Evolutionary conservation across 2,888 invertebrate species (phyloP).

Genomic region (Lochmaea crataegi): DNA sequence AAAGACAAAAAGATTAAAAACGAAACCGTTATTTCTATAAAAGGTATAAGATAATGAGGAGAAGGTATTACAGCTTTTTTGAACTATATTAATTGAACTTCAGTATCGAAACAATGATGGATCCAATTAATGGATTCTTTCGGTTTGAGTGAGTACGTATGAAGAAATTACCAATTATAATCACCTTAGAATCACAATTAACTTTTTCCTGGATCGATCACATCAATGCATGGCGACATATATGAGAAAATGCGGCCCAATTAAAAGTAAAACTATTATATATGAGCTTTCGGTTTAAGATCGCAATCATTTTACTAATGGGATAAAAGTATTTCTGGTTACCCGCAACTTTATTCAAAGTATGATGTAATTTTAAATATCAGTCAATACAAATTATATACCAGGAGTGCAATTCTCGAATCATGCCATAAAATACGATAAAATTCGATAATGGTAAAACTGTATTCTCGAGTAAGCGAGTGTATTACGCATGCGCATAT

Average conservation of each 20-base stretch:
- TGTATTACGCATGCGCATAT: too few relatives aligned
- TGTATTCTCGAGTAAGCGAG: too few relatives aligned
- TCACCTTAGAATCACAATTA: slow-evolving; percentile 41
- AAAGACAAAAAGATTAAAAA: slow-evolving; percentile 43
- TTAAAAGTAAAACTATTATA: not conserved
- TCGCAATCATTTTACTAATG: not conserved
- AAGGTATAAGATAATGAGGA: slow-evolving; percentile 54
- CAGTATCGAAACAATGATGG: slow-evolving; percentile 37
- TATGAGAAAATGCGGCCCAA: slow-evolving; percentile 18
- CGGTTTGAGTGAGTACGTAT: slow-evolving; percentile 49
- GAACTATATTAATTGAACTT: slow-evolving; percentile 40
- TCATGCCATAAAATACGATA: too few relatives aligned
- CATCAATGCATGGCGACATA: slow-evolving; percentile 13
- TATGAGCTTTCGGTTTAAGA: not conserved
- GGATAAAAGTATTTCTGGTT: too few relatives aligned
- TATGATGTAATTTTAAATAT: too few relatives aligned
- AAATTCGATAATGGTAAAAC: too few relatives aligned
- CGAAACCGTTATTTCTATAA: slow-evolving; percentile 52
- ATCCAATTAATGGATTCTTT: slow-evolving; percentile 53
- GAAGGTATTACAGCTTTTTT: slow-evolving; percentile 41
- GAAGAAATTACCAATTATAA: slow-evolving; percentile 52
- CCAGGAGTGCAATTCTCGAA: too few relatives aligned
- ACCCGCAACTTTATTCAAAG: not conserved
- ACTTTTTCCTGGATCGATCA: slow-evolving; percentile 35
- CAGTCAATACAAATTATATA: too few relatives aligned